These are phyloP conservation scores for Muscicapa comitata DNA, from an alignment of 2,797 vertebrate genomes.

Conservation along the genomic window DNA sequence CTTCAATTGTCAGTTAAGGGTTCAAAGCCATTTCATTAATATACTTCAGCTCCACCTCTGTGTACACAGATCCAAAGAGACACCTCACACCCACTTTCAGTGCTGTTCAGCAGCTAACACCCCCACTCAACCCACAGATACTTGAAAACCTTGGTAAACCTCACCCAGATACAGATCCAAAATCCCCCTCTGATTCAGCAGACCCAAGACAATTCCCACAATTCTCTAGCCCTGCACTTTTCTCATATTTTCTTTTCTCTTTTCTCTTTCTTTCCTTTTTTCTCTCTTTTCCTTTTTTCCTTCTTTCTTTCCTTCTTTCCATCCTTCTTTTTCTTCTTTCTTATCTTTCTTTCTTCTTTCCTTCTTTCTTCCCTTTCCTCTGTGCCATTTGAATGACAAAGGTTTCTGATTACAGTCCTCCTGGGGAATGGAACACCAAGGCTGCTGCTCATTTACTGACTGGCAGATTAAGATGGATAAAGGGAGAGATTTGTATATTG, in stretches of 20 bases:
- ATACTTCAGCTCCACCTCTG: background rate
- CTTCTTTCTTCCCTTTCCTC: background rate
- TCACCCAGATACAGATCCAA: background rate
- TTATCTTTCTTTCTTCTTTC: background rate
- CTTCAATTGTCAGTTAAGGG: background rate
- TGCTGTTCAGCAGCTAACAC: background rate
- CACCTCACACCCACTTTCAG: background rate
- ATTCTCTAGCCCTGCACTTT: background rate
- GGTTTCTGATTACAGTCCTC: constrained; percentile 48
- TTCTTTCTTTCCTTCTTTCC: background rate
- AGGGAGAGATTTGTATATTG: constrained; percentile 25
- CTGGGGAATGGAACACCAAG: background rate
- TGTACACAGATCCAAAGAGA: background rate
- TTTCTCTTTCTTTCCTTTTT: fast-evolving
- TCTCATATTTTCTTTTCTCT: fast-evolving
- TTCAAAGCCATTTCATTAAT: background rate
- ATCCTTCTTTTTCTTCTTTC: background rate
- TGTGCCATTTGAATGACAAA: constrained; percentile 41
- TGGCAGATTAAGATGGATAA: constrained; percentile 48
- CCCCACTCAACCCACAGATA: background rate
- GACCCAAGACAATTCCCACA: background rate
- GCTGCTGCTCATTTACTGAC: constrained; percentile 13
- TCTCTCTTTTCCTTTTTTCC: fast-evolving
- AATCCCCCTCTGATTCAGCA: background rate
- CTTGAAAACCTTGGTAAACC: background rate